Conservation (phyloP, 1,140 invertebrate genomes). For the Argopecten irradians region DNA sequence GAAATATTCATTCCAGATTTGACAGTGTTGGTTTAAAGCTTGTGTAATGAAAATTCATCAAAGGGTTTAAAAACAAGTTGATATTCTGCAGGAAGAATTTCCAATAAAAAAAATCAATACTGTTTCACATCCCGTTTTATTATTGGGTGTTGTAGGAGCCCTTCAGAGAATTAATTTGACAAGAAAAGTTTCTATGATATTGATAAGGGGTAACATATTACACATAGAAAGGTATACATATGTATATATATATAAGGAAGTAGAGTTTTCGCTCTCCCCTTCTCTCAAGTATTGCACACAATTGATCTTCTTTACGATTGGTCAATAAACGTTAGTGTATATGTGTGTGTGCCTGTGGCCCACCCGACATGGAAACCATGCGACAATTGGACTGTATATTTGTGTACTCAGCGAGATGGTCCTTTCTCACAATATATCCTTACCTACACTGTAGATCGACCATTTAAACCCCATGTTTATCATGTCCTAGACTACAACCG, state of each 20-base stretch:
- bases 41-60: no score
- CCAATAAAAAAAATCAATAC: conserved; percentile 3
- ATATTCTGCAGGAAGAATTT: no score
- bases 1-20: no score
- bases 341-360: background rate
- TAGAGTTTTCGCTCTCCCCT: background rate
- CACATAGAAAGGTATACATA: background rate
- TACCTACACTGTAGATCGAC: background rate
- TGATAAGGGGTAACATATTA: background rate
- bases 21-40: no score
- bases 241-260: background rate
- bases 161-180: background rate
- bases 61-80: no score
- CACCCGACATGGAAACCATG: conserved; percentile 14
- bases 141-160: background rate
- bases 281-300: background rate
- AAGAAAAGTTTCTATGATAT: background rate
- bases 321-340: background rate
- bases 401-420: conserved; percentile 1
- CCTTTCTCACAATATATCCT: background rate
- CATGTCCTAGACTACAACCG: background rate
- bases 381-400: conserved; percentile 12
- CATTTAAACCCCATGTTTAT: background rate
- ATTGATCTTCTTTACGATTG: conserved; percentile 16
- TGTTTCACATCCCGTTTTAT: background rate